Conservation (phyloP, 2,888 invertebrate genomes). For the Drosophila prostipennis region DNA sequence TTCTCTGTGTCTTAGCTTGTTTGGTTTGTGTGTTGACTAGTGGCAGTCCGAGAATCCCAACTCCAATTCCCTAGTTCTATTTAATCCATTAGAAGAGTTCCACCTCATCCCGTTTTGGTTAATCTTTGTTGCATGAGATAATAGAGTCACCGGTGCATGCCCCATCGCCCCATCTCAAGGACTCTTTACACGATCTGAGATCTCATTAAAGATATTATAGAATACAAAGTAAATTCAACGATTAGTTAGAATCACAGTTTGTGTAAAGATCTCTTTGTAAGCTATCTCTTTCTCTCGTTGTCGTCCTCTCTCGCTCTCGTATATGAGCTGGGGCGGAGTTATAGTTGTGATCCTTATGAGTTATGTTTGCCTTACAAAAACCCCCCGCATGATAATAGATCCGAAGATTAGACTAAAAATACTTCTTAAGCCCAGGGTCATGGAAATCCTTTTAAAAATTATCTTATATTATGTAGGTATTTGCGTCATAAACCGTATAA, state of each 20-base stretch:
- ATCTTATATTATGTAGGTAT: too few relatives aligned
- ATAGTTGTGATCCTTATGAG: constrained; percentile 11
- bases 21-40: constrained; percentile 40
- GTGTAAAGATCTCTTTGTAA: neutral
- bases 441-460: constrained; percentile 13
- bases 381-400: constrained; percentile 29
- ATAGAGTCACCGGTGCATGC: constrained; percentile 25
- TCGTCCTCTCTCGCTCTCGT: constrained; percentile 11
- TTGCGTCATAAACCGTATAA: neutral
- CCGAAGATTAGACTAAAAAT: neutral
- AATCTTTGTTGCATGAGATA: constrained; percentile 34
- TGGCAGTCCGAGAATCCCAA: neutral
- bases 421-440: neutral
- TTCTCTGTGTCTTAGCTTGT: constrained; percentile 33
- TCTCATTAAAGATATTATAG: neutral
- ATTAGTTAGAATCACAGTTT: too few relatives aligned
- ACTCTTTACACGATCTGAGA: neutral
- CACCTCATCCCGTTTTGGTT: constrained; percentile 12
- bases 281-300: constrained; percentile 12
- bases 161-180: constrained; percentile 6
- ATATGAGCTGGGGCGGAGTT: neutral
- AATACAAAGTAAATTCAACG: too few relatives aligned
- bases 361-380: constrained; percentile 7
- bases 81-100: constrained; percentile 1
- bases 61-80: neutral